Evolutionary conservation across 2,888 invertebrate genomes (phyloP).

Genomic region (Drosophila pegasa): DNA sequence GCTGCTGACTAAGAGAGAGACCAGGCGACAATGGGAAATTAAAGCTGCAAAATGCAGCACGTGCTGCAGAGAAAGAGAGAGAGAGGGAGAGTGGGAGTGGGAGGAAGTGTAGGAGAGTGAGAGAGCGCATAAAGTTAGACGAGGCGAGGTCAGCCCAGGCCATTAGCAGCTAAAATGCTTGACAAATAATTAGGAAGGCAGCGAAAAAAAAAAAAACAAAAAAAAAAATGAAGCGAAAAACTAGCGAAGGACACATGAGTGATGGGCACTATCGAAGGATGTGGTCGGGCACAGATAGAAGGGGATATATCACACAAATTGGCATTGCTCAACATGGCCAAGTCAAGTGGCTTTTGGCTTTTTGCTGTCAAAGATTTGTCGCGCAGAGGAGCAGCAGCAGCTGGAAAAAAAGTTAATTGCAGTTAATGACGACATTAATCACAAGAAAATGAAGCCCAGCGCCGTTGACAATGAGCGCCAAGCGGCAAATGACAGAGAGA

Average conservation of each 20-base stretch:
- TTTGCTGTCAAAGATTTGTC: slow-evolving; percentile 67
- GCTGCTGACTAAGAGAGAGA: slow-evolving; percentile 34
- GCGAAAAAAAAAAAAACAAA: slow-evolving; percentile 44
- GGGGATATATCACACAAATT: slow-evolving; percentile 67
- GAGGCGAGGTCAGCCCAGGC: slow-evolving; percentile 63
- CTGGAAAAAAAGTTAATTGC: slow-evolving; percentile 81
- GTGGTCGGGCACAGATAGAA: slow-evolving; percentile 39
- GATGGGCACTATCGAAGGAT: slow-evolving; percentile 68
- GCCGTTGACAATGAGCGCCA: slow-evolving; percentile 76
- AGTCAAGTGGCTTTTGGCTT: slow-evolving; percentile 63
- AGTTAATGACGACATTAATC: slow-evolving; percentile 84
- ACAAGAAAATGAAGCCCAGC: slow-evolving; percentile 81
- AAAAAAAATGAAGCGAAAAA: slow-evolving; percentile 6
- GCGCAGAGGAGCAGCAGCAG: slow-evolving; percentile 61
- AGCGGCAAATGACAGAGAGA: slow-evolving; percentile 75
- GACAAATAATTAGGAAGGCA: slow-evolving; percentile 71
- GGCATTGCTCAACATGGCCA: slow-evolving; percentile 74
- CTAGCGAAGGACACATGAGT: slow-evolving; percentile 60
- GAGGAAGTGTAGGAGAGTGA: not conserved
- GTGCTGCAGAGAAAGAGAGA: slow-evolving; percentile 29
- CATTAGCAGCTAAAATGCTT: slow-evolving; percentile 69
- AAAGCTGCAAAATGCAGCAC: slow-evolving; percentile 24
- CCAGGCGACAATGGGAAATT: slow-evolving; percentile 1
- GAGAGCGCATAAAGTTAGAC: not conserved
- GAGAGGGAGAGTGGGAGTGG: slow-evolving; percentile 1